Percentiles rank a stretch among this genome's conserved stretches.
Evolutionary conservation across 2,113 vertebrate species (phyloP).

Genomic region (Lepus europaeus): DNA sequence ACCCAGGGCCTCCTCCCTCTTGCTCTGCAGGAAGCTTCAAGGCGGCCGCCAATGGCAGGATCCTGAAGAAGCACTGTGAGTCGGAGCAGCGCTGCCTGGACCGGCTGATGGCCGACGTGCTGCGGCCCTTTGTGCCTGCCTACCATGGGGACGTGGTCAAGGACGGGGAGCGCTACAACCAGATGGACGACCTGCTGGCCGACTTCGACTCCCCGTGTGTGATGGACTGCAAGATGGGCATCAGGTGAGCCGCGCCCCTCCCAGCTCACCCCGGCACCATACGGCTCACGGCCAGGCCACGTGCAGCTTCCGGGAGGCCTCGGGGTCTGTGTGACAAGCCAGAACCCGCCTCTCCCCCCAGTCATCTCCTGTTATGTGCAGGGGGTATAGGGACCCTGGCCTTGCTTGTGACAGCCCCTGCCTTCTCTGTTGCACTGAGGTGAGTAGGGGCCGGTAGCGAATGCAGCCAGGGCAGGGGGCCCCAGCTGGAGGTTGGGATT

Average conservation of each 20-base stretch:
- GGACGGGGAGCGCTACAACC: slow-evolving; percentile 98
- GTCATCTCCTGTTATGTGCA: accelerated
- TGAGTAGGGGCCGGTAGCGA: not conserved
- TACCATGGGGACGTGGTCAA: slow-evolving; percentile 97
- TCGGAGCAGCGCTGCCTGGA: slow-evolving; percentile 97
- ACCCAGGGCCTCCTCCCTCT: not conserved
- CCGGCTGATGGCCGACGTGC: slow-evolving; percentile 95
- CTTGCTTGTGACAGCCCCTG: accelerated
- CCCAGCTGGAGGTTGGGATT: not conserved
- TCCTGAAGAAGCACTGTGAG: slow-evolving; percentile 99
- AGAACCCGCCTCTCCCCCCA: accelerated
- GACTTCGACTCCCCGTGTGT: slow-evolving; percentile 97
- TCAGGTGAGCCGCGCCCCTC: slow-evolving; percentile 89
- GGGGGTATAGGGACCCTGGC: not conserved
- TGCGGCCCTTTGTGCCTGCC: slow-evolving; percentile 94
- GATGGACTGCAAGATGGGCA: slow-evolving; percentile 99
- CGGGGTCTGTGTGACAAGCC: accelerated
- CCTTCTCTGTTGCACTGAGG: not conserved
- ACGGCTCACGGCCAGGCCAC: accelerated
- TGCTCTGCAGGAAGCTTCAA: slow-evolving; percentile 95
- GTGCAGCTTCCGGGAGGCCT: not conserved
- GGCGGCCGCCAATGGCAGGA: slow-evolving; percentile 95
- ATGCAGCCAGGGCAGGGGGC: no score
- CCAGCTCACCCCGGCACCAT: accelerated
- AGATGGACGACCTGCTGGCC: slow-evolving; percentile 99